A percentile compares a stretch with the other conserved stretches of the same genome.
These are phyloP conservation scores for Tenualosa thibaudeaui DNA, from an alignment of 2,797 vertebrate species.

Conservation along the genomic window DNA sequence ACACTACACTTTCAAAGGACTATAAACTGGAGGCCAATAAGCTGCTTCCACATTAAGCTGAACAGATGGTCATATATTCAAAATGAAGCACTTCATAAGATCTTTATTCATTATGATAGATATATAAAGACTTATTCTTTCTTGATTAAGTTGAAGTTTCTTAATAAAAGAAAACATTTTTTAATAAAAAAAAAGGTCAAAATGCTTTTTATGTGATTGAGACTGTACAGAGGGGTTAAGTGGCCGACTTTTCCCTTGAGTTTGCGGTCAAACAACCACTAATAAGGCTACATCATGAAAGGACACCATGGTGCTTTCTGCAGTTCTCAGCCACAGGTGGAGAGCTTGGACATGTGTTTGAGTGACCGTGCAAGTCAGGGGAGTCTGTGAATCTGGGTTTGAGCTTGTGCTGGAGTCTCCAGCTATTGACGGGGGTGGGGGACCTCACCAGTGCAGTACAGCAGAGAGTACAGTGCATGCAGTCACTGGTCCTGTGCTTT, in stretches of 20 bases:
- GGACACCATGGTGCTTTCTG: not conserved
- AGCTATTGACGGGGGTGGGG: not conserved
- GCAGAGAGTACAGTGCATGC: no score
- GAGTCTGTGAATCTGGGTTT: not conserved
- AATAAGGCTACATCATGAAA: not conserved
- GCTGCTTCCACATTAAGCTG: not conserved
- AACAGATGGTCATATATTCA: not conserved
- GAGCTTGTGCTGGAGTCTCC: not conserved
- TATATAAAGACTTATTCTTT: not conserved
- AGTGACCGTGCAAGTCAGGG: not conserved
- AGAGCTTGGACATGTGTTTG: no score
- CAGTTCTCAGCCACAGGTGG: not conserved
- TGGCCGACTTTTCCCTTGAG: not conserved
- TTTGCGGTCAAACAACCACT: not conserved
- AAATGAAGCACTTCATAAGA: not conserved
- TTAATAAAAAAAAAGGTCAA: no score
- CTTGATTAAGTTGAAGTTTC: not conserved
- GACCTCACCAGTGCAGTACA: not conserved
- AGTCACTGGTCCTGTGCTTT: not conserved
- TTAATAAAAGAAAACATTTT: not conserved
- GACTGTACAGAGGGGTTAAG: not conserved
- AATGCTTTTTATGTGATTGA: not conserved
- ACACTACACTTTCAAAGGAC: not conserved
- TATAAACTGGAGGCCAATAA: conserved; percentile 10
- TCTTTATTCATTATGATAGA: not conserved